phyloP scores from a whole-genome alignment of 2,113 vertebrate species.

The Xenopus borealis region DNA sequence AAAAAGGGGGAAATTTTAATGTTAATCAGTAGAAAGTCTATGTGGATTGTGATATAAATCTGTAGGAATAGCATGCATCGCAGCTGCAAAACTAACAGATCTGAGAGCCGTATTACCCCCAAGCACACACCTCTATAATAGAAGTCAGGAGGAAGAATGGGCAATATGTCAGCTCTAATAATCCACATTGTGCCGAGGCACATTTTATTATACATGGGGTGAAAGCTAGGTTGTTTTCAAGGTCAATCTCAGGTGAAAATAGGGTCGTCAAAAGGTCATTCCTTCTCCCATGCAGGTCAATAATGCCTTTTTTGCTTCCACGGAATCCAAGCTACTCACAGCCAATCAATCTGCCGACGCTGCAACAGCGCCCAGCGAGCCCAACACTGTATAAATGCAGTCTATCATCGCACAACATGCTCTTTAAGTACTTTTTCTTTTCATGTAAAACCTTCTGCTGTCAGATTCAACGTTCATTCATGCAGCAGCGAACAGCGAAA shows the following conservation, averaged over 20 bases:
- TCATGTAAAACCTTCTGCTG: constrained; percentile 97
- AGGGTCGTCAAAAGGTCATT: constrained; percentile 90
- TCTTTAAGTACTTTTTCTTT: constrained; percentile 95
- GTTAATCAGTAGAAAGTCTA: constrained; percentile 69
- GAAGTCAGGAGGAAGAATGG: constrained; percentile 69
- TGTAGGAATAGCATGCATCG: constrained; percentile 67
- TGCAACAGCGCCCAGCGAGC: constrained; percentile 79
- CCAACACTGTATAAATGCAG: constrained; percentile 93
- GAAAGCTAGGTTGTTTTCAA: constrained; percentile 84
- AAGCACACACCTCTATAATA: constrained; percentile 59
- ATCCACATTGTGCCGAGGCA: constrained; percentile 72
- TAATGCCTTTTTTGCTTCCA: constrained; percentile 78
- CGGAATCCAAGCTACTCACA: constrained; percentile 76
- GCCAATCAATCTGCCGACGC: constrained; percentile 83
- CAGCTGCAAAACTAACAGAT: constrained; percentile 80
- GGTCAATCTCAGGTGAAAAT: constrained; percentile 97
- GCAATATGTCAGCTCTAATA: constrained; percentile 81
- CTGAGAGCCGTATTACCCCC: constrained; percentile 54
- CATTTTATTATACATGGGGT: constrained; percentile 73
- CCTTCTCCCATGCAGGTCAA: constrained; percentile 89
- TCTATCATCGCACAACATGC: constrained; percentile 95
- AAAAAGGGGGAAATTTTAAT: constrained; percentile 86
- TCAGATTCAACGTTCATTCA: constrained; percentile 95
- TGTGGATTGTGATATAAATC: constrained; percentile 79
- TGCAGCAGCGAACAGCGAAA: constrained; percentile 82